Conservation (phyloP, 2,113 vertebrate species). For the Percina caprodes region DNA sequence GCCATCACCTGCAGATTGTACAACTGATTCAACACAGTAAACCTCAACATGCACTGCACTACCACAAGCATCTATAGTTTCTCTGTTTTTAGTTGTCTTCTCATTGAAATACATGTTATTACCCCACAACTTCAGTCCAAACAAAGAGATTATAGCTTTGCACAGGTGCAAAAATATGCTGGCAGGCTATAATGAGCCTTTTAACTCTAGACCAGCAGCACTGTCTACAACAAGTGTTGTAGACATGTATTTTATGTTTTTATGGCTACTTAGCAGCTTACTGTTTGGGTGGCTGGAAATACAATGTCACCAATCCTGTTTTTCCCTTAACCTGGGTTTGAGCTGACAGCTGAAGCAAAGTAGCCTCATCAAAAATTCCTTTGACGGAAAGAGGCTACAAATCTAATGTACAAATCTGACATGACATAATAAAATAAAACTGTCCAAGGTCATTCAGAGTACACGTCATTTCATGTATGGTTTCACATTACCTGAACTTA, state of each 20-base stretch:
- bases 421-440: conserved; percentile 6
- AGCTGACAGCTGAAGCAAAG: conserved; percentile 5
- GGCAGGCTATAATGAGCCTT: conserved; percentile 5
- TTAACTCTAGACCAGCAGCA: not conserved
- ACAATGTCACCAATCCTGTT: conserved; percentile 2
- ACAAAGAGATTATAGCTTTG: not conserved
- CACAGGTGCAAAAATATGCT: not conserved
- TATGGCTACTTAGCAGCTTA: not conserved
- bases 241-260: not conserved
- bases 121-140: not conserved
- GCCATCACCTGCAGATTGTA: not conserved
- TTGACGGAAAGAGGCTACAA: not conserved
- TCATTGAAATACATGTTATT: not conserved
- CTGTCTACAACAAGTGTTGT: not conserved
- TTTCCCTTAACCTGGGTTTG: not conserved
- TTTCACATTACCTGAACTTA: conserved; percentile 18
- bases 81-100: not conserved
- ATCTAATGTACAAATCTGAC: too few relatives aligned
- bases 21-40: not conserved
- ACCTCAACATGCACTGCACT: not conserved
- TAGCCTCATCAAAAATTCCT: not conserved
- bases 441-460: conserved; percentile 7
- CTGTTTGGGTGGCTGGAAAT: not conserved
- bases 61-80: not conserved
- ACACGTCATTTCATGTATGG: conserved; percentile 14